A percentile compares a stretch with the other conserved stretches of the same genome.
These are phyloP conservation scores for Eidolon helvum DNA, from an alignment of 2,113 vertebrate species.

Conservation along the genomic window DNA sequence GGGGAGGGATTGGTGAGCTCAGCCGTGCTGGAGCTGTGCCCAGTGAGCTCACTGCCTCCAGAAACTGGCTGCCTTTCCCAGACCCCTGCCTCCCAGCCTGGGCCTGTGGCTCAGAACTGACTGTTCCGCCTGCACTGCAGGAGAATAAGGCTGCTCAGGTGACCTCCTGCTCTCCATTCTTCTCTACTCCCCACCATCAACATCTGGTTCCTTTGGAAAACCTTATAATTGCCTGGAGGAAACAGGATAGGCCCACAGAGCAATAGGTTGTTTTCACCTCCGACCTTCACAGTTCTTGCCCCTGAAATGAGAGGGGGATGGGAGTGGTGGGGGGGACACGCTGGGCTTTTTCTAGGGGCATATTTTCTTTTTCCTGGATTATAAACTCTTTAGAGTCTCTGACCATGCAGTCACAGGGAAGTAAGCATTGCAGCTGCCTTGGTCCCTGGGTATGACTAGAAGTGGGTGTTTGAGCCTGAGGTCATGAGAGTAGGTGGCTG, in stretches of 20 bases:
- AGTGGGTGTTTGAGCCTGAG: not conserved
- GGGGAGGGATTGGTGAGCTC: slow-evolving; percentile 69
- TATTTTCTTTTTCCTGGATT: not conserved
- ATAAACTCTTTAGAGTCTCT: not conserved
- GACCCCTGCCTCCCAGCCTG: not conserved
- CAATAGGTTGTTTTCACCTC: not conserved
- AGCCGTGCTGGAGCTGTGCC: slow-evolving; percentile 50
- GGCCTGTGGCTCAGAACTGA: slow-evolving; percentile 34
- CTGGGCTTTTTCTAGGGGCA: not conserved
- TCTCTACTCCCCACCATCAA: not conserved
- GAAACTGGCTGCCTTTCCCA: slow-evolving; percentile 57
- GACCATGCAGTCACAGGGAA: not conserved
- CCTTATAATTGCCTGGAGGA: not conserved
- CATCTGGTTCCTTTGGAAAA: slow-evolving; percentile 15
- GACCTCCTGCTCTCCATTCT: not conserved
- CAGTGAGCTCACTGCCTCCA: slow-evolving; percentile 62
- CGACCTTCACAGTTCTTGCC: not conserved
- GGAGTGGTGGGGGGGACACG: not conserved
- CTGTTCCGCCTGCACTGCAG: not conserved
- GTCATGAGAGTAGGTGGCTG: not conserved
- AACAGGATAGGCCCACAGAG: not conserved
- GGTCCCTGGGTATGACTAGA: not conserved
- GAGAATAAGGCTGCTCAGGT: not conserved
- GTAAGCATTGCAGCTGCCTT: not conserved
- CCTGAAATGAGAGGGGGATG: not conserved